These are phyloP conservation scores for Progne subis DNA, from an alignment of 2,113 vertebrate species.

Conservation along the genomic window DNA sequence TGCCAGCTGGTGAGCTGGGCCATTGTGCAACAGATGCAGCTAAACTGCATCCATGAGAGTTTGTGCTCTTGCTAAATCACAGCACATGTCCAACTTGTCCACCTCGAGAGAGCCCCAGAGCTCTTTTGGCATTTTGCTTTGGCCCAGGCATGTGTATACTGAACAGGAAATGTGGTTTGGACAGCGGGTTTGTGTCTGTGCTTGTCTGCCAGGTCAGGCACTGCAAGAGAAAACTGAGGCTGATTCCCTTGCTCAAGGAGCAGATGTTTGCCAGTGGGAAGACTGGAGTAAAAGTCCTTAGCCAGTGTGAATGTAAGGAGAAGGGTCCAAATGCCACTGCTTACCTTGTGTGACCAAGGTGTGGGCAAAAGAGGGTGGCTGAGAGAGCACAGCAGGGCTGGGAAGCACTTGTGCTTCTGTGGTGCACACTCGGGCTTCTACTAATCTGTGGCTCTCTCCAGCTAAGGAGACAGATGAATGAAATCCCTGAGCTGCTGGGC, in stretches of 20 bases:
- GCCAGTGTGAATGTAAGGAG: not conserved
- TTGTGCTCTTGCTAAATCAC: not conserved
- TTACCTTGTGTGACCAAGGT: not conserved
- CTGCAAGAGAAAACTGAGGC: not conserved
- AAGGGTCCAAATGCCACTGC: not conserved
- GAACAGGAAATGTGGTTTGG: not conserved
- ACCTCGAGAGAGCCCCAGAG: not conserved
- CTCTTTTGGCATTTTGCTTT: not conserved
- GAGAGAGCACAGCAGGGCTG: not conserved
- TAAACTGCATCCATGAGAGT: not conserved
- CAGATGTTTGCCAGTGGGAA: not conserved
- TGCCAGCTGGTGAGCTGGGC: not conserved
- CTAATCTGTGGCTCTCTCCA: not conserved
- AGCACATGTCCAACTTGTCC: not conserved
- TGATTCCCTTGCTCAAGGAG: not conserved
- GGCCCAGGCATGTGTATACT: not conserved
- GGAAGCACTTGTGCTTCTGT: not conserved
- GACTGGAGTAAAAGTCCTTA: not conserved
- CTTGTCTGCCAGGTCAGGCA: not conserved
- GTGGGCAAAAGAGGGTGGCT: not conserved
- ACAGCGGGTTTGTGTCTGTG: not conserved
- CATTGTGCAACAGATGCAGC: not conserved
- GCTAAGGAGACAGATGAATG: not conserved
- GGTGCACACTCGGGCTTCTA: not conserved
- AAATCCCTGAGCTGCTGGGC: not conserved